Evolutionary conservation across 2,888 invertebrate genomes (phyloP).

Genomic region (Rhingia campestris): DNA sequence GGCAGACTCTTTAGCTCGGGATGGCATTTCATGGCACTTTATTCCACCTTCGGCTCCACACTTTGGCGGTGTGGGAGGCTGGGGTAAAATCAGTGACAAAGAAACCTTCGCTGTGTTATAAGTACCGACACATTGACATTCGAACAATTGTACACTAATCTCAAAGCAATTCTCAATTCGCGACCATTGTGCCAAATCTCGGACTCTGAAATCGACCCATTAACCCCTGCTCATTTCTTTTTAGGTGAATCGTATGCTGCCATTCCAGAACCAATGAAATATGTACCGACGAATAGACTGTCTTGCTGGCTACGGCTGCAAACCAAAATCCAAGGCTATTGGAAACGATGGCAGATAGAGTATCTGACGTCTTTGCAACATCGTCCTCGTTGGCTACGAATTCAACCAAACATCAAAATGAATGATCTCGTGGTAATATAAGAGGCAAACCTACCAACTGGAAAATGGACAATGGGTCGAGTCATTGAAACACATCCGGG

Average conservation of each 20-base stretch:
- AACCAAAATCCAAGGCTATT: constrained; percentile 5
- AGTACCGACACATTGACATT: constrained; percentile 4
- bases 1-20: not conserved
- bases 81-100: not conserved
- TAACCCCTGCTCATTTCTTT: constrained; percentile 13
- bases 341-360: constrained; percentile 1
- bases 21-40: not conserved
- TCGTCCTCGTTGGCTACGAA: not conserved
- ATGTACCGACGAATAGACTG: not conserved
- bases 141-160: not conserved
- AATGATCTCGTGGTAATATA: too few species aligned
- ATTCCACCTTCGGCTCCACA: too few species aligned
- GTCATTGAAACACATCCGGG: too few species aligned
- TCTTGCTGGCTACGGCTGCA: not conserved
- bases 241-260: constrained; percentile 6
- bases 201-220: not conserved
- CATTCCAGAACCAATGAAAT: not conserved
- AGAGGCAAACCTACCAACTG: too few species aligned
- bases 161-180: constrained; percentile 17
- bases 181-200: constrained; percentile 6
- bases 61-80: not conserved
- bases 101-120: constrained; percentile 1
- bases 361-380: constrained; percentile 19
- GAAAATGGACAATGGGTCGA: too few species aligned
- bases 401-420: too few species aligned